Percentiles rank a stretch among this genome's conserved stretches.
Conservation (phyloP, 2,888 invertebrate genomes). For the Encarsia formosa region DNA sequence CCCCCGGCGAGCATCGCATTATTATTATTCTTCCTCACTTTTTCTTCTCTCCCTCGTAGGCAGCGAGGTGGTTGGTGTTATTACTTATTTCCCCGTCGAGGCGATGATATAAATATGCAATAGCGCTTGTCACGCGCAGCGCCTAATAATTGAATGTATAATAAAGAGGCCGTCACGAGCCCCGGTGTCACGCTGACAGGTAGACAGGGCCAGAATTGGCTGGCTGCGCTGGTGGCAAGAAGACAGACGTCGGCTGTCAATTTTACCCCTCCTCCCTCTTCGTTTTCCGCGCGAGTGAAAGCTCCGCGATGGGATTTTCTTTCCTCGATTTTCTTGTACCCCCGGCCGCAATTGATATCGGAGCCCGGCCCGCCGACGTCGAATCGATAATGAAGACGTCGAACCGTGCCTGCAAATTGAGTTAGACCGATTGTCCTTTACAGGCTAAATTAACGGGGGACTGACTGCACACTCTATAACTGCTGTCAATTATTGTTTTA, state of each 20-base stretch:
- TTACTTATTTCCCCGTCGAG: neutral
- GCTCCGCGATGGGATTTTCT: conserved; percentile 16
- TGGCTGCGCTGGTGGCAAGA: conserved; percentile 15
- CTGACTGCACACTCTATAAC: conserved; percentile 10
- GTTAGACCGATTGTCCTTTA: conserved; percentile 20
- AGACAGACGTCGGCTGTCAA: conserved; percentile 37
- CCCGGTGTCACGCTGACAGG: conserved; percentile 44
- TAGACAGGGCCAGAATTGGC: conserved; percentile 30
- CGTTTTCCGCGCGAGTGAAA: conserved; percentile 36
- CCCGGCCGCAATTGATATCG: no score
- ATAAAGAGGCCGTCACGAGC: conserved; percentile 49
- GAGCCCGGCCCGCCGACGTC: no score
- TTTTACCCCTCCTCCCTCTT: conserved; percentile 43
- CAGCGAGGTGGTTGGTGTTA: neutral
- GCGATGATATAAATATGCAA: conserved; percentile 48
- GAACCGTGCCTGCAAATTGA: conserved; percentile 15
- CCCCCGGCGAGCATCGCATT: no score
- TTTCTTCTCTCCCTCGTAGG: no score
- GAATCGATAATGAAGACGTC: conserved; percentile 25
- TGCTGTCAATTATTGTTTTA: conserved; percentile 24
- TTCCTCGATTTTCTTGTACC: no score
- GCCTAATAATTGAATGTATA: conserved; percentile 51
- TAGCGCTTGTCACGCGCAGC: conserved; percentile 48
- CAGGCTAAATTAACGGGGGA: conserved; percentile 16
- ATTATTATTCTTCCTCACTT: no score